Evolutionary conservation across 2,113 vertebrate species (phyloP), one percentile per base, ranked within the genome.

Genomic region (Platycercus adscitus): DNA sequence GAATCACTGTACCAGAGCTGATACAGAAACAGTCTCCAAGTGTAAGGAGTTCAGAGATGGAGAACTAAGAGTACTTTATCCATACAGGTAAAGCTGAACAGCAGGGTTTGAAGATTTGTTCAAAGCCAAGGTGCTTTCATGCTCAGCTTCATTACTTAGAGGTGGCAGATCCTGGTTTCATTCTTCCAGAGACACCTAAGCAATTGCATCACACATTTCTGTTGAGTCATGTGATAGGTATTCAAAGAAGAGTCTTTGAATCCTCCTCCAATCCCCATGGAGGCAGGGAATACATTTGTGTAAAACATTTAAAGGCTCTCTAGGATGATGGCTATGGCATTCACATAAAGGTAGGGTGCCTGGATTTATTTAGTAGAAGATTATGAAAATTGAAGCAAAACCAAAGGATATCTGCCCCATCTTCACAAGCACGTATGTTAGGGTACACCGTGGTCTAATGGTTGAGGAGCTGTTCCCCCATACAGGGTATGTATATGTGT

Each of bases 171-270:
- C 15, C 28, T 46, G 17, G 6, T 56, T 91, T 24, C 16, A 13
- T 50, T 89, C 39, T 81, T 86, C 41, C 50, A 66, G 68, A 61
- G 3, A 10, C 23, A 50, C 24, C 17, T 61, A 26, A 73, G 33
- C 3, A 77, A n/a, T 18, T 24, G 16, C 33, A 61, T 61, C 24
- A 47, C 28, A 24, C 20, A 7, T 69, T 89, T 53, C 37, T 44
- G 1, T 56, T 37, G 9, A 78, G 14, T 7, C 4, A 33, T 0
- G 0, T 28, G 18, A 71, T 5, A 56, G 24, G 13, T 28, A 53
- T 5, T 12, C n/a, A 10, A 46, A 49, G 25, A 91, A 43, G 16
- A 55, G 49, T 47, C 53, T 46, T 13, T 43, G 17, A 66, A n/a
- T n/a, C 24, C 6, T 63, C 66, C 49, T 80, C 61, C 50, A 13